Conservation (phyloP, 2,888 invertebrate species). For the Pollenia amentaria region DNA sequence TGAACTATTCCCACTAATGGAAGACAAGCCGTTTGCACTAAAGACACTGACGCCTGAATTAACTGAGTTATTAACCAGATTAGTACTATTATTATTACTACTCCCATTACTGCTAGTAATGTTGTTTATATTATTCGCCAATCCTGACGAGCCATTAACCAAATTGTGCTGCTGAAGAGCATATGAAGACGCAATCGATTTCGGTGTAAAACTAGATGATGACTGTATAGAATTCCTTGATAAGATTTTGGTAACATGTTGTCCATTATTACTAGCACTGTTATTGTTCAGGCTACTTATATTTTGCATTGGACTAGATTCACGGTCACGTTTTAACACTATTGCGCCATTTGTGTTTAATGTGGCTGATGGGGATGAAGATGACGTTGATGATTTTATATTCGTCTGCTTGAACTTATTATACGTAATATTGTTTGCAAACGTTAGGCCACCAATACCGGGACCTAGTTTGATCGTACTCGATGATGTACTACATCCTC, state of each 20-base stretch:
- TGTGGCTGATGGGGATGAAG: slow-evolving; percentile 74
- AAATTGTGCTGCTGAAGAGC: slow-evolving; percentile 65
- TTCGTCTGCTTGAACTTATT: slow-evolving; percentile 82
- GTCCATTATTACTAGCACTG: slow-evolving; percentile 64
- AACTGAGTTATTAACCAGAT: slow-evolving; percentile 54
- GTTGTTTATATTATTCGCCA: slow-evolving; percentile 44
- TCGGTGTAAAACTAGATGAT: slow-evolving; percentile 78
- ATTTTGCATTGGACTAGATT: slow-evolving; percentile 81
- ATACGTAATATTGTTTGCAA: slow-evolving; percentile 84
- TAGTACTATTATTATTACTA: slow-evolving; percentile 69
- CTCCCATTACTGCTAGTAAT: slow-evolving; percentile 64
- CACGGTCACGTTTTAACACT: slow-evolving; percentile 81
- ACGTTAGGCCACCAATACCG: slow-evolving; percentile 84
- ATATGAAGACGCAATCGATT: slow-evolving; percentile 80
- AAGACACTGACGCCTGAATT: slow-evolving; percentile 74
- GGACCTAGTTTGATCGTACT: slow-evolving; percentile 84
- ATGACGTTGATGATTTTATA: slow-evolving; percentile 75
- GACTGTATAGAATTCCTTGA: slow-evolving; percentile 78
- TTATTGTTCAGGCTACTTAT: slow-evolving; percentile 76
- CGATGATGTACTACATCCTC: slow-evolving; percentile 72
- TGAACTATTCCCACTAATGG: slow-evolving; percentile 46
- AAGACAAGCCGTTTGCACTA: slow-evolving; percentile 69
- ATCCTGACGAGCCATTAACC: slow-evolving; percentile 48
- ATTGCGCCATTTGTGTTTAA: slow-evolving; percentile 79
- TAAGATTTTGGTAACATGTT: slow-evolving; percentile 77